Percentiles rank a stretch among this genome's conserved stretches.
These are phyloP conservation scores for Forbesichthys agassizii DNA, from an alignment of 2,113 vertebrate genomes.

Conservation along the genomic window DNA sequence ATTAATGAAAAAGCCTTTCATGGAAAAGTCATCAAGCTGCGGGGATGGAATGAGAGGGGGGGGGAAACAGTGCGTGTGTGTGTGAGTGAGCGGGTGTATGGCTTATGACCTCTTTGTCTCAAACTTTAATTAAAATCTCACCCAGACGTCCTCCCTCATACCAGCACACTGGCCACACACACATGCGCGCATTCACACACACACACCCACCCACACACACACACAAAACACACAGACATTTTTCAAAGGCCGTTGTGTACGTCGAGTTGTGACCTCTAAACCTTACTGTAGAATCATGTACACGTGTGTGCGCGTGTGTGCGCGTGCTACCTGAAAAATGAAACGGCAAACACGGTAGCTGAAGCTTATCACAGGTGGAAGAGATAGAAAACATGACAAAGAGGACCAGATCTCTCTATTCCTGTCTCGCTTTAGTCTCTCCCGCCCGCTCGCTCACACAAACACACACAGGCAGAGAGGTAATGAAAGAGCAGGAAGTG, in stretches of 20 bases:
- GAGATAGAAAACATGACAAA: conserved; percentile 72
- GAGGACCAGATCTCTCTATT: conserved; percentile 58
- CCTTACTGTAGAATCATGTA: conserved; percentile 29
- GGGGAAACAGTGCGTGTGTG: conserved; percentile 68
- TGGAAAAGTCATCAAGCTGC: conserved; percentile 82
- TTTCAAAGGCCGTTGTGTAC: conserved; percentile 50
- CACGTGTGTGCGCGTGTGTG: conserved; percentile 12
- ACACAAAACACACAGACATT: conserved; percentile 6
- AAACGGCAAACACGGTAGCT: conserved; percentile 76
- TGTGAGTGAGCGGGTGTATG: conserved; percentile 68
- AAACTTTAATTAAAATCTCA: conserved; percentile 85
- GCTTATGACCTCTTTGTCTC: conserved; percentile 81
- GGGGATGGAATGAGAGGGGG: conserved; percentile 77
- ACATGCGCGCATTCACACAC: conserved; percentile 42
- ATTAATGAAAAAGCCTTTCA: conserved; percentile 84
- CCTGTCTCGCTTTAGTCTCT: background rate
- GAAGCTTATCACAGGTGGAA: conserved; percentile 76
- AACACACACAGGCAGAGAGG: conserved; percentile 49
- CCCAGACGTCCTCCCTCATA: conserved; percentile 80
- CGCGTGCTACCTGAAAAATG: conserved; percentile 63
- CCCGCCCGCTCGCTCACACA: background rate
- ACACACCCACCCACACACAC: conserved; percentile 33
- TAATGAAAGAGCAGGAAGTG: conserved; percentile 75
- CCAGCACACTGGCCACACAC: conserved; percentile 71
- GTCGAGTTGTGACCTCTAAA: conserved; percentile 55